Percentiles rank a stretch among this genome's conserved stretches.
phyloP scores from a whole-genome alignment of 2,113 vertebrate genomes.

The Halichoerus grypus region DNA sequence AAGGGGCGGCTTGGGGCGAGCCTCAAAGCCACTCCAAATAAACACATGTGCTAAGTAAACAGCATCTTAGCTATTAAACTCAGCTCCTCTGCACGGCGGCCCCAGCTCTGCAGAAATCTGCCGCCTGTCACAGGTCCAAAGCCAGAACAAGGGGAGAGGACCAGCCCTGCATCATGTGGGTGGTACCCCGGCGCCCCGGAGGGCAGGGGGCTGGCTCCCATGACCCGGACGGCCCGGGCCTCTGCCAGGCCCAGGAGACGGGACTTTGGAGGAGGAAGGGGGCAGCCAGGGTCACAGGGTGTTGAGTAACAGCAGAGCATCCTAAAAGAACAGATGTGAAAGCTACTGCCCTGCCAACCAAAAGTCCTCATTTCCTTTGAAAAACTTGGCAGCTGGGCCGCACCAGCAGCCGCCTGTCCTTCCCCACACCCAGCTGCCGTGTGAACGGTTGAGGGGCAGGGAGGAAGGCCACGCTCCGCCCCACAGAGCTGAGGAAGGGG shows the following conservation, averaged over 20 bases:
- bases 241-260: background rate
- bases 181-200: background rate
- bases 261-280: constrained; percentile 20
- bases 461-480: background rate
- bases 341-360: constrained; percentile 55
- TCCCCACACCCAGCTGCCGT: background rate
- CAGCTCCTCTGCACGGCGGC: background rate
- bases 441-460: background rate
- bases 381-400: constrained; percentile 47
- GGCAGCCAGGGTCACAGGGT: constrained; percentile 49
- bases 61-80: background rate
- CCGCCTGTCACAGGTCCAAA: accelerated
- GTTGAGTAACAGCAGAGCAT: constrained; percentile 64
- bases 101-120: background rate
- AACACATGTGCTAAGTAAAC: background rate
- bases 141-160: background rate
- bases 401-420: background rate
- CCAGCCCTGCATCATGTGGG: accelerated
- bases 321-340: constrained; percentile 74
- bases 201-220: background rate
- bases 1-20: background rate
- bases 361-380: constrained; percentile 62
- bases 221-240: background rate
- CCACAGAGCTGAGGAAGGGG: background rate
- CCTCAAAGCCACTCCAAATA: background rate